These are phyloP conservation scores for Xestia rhomboidea DNA, from an alignment of 2,888 invertebrate genomes.

Conservation along the genomic window DNA sequence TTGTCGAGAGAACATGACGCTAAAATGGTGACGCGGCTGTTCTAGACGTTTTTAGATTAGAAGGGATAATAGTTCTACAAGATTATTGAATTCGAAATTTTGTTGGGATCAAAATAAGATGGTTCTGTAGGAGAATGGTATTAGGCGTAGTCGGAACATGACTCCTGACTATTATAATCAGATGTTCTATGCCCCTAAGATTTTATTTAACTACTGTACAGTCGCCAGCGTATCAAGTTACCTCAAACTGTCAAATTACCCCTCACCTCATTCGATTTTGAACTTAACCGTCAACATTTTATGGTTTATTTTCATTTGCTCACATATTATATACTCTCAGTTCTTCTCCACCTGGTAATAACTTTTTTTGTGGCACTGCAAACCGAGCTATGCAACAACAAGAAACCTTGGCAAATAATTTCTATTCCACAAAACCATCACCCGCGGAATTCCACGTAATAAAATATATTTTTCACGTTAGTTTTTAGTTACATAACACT, in stretches of 20 bases:
- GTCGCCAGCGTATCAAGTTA: background rate
- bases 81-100: background rate
- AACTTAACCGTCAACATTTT: too few species aligned
- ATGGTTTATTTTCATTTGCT: background rate
- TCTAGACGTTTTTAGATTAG: constrained; percentile 29
- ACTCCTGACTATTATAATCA: background rate
- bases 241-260: too few species aligned
- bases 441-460: constrained; percentile 27
- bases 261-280: too few species aligned
- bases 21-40: constrained; percentile 21
- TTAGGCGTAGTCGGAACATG: too few species aligned
- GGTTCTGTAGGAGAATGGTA: background rate
- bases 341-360: background rate
- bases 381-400: background rate
- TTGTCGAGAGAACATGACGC: constrained; percentile 35
- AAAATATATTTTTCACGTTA: constrained; percentile 41
- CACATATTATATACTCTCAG: too few species aligned
- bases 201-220: too few species aligned
- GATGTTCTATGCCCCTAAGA: background rate
- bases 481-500: constrained; percentile 41
- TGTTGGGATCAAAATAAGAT: background rate
- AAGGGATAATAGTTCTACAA: background rate
- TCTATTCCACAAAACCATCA: constrained; percentile 11
- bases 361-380: background rate
- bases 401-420: background rate